Percentiles rank a stretch among this genome's conserved stretches.
phyloP scores from a whole-genome alignment of 2,113 vertebrate species.

The Mystacornis crossleyi region DNA sequence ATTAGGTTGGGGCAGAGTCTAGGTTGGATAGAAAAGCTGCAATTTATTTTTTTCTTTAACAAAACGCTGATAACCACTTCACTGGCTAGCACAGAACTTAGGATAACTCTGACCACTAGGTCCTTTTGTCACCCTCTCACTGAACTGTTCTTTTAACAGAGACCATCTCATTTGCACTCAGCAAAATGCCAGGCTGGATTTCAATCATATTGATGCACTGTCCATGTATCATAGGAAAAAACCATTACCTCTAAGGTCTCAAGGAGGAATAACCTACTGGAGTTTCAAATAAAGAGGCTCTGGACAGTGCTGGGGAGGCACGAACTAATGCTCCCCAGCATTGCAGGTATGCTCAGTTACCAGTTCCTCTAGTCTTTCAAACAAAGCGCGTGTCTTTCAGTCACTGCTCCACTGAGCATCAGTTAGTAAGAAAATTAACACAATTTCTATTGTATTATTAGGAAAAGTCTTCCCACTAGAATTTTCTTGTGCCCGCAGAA shows the following conservation, averaged over 20 bases:
- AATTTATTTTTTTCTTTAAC: background rate
- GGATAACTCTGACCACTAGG: background rate
- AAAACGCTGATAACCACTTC: background rate
- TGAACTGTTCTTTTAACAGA: background rate
- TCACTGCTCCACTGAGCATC: background rate
- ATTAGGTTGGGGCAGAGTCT: slow-evolving; percentile 43
- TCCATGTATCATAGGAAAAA: background rate
- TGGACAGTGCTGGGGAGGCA: background rate
- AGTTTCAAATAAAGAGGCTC: background rate
- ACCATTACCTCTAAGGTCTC: background rate
- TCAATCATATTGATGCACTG: background rate
- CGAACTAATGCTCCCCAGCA: background rate
- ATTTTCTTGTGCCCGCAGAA: background rate
- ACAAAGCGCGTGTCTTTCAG: rapidly evolving
- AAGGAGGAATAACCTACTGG: background rate
- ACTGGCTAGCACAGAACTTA: background rate
- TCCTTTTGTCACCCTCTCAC: background rate
- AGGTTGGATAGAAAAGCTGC: background rate
- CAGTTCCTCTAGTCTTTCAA: background rate
- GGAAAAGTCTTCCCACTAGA: background rate
- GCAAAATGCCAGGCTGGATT: background rate
- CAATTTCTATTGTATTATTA: background rate
- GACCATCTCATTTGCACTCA: background rate
- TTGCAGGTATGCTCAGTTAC: background rate
- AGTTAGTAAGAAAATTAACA: background rate